Base-by-base conservation (phyloP, 2,888 invertebrate genomes). In the Chrysolina haemoptera region DNA sequence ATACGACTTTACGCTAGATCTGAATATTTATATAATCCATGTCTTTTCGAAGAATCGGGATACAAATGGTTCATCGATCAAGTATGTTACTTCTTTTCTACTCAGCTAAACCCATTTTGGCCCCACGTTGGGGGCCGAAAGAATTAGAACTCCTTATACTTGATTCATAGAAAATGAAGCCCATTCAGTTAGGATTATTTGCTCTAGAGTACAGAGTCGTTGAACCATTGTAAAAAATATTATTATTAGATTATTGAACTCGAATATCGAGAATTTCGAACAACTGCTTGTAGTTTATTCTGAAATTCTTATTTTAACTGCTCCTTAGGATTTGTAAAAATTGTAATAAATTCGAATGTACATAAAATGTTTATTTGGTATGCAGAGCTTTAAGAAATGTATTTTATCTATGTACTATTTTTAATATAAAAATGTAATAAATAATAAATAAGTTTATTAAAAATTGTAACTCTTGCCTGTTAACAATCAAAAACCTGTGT, bases 381-480 rank as follows among this genome's bases (percentile, higher is more conserved):
- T 80, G 75, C 71, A 79, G 73, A 82, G 82, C 81, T 82, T 82
- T 82, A 82, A 82, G 76, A 79, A 74, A 75, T 78, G 70, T 73
- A 76, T 71, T 75, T 73, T 70, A 72, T 71, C 70, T 71, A 72
- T 74, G 70, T 77, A 59, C 59, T 59, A 59, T 59, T 59, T 59
- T 59, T 35, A 59, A 59, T 59, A 59, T 27, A 59, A 59, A 55
- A 59, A 59, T 59, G 59, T 59, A 27, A 59, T 59, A 59, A 59
- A 27, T 27, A 59, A 59, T 59, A 22, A 55, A 55, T 22, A 55
- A 55, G 55, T 67, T 73, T 67, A 53, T 76, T 73, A 69, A 70
- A 71, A 66, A 70, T 48, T 76, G 76, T 78, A 77, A 80, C 76
- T 80, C 78, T 79, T 79, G 81, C 80, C 79, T 76, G 74, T 75